Evolutionary conservation across 2,113 vertebrate species (phyloP).

Genomic region (Syngnathoides biaculeatus): DNA sequence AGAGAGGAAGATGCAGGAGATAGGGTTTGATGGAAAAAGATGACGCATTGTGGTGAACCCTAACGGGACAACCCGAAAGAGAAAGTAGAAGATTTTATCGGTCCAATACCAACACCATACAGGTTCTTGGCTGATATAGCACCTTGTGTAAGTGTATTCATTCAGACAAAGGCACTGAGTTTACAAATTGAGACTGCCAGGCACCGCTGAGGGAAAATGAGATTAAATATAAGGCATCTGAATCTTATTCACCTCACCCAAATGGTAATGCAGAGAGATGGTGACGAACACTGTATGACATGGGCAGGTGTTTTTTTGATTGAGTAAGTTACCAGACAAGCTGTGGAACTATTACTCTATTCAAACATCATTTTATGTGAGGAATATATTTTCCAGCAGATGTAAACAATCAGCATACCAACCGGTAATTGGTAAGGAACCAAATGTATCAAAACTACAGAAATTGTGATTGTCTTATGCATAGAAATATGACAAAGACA

Average conservation of each 20-base stretch:
- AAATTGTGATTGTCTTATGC: constrained; percentile 5
- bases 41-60: too few relatives aligned
- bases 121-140: constrained; percentile 2
- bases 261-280: constrained; percentile 13
- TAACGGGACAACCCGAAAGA: too few relatives aligned
- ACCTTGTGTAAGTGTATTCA: constrained; percentile 8
- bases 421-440: too few relatives aligned
- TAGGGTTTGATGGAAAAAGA: too few relatives aligned
- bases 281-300: not conserved
- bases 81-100: too few relatives aligned
- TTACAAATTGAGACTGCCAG: not conserved
- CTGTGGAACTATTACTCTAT: not conserved
- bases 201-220: not conserved
- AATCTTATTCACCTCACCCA: constrained; percentile 6
- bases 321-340: constrained; percentile 3
- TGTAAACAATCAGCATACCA: too few relatives aligned
- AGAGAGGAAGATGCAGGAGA: too few relatives aligned
- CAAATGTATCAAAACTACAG: constrained; percentile 1
- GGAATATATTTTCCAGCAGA: too few relatives aligned
- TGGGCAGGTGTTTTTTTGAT: constrained; percentile 6
- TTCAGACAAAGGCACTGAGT: constrained; percentile 15
- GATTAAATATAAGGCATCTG: constrained; percentile 8
- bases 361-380: too few relatives aligned
- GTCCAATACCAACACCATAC: not conserved
- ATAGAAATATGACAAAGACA: constrained; percentile 4